Evolutionary conservation across 2,113 vertebrate species (phyloP).

Genomic region (Crotophaga sulcirostris): DNA sequence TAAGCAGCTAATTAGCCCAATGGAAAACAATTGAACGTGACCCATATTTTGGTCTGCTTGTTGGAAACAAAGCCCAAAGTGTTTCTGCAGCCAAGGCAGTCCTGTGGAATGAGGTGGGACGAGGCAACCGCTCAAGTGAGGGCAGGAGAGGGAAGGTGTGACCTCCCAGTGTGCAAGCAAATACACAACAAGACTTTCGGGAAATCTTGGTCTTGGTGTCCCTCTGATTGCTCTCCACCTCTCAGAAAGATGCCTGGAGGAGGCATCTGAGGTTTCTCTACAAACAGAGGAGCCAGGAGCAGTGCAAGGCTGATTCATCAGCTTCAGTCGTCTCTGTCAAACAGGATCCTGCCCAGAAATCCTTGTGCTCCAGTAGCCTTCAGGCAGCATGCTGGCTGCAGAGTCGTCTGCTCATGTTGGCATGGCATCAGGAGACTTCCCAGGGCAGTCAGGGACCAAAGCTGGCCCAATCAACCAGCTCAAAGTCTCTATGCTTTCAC

Average conservation of each 20-base stretch:
- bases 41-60: background rate
- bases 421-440: background rate
- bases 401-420: accelerated
- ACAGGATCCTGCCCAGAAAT: background rate
- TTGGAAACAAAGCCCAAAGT: background rate
- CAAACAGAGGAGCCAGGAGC: background rate
- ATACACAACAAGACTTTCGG: background rate
- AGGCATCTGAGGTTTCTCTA: too few relatives aligned
- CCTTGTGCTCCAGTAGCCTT: background rate
- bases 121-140: background rate
- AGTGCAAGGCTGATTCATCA: accelerated
- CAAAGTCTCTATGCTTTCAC: background rate
- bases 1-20: background rate
- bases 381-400: background rate
- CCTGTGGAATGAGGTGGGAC: accelerated
- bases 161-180: background rate
- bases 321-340: accelerated
- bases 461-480: background rate
- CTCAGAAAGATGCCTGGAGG: background rate
- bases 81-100: accelerated
- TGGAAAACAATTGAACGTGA: accelerated
- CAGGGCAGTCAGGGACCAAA: background rate
- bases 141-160: accelerated
- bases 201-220: accelerated
- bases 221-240: background rate